phyloP scores from a whole-genome alignment of 37 sponge, comb jelly and placozoan genomes.

The Ephydatia muelleri region DNA sequence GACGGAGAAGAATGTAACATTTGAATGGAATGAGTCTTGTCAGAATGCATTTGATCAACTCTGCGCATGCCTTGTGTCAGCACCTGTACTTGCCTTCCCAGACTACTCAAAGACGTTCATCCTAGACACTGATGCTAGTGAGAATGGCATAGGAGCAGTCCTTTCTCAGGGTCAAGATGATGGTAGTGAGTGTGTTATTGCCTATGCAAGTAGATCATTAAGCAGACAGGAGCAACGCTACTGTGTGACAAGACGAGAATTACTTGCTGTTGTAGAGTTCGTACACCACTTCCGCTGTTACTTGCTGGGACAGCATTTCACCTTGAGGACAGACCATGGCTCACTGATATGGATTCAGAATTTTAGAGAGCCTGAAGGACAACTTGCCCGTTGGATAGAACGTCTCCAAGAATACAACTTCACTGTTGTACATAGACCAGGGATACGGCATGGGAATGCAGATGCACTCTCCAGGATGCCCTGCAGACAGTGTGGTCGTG shows the following conservation, averaged over 20 bases:
- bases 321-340: slow-evolving; percentile 25
- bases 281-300: slow-evolving; percentile 17
- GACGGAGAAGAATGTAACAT: slow-evolving; percentile 18
- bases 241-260: slow-evolving; percentile 30
- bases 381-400: slow-evolving; percentile 30
- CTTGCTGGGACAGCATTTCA: slow-evolving; percentile 13
- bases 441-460: slow-evolving; percentile 1
- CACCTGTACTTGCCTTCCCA: slow-evolving; percentile 34
- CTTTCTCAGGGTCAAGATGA: slow-evolving; percentile 34
- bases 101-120: slow-evolving; percentile 21
- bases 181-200: slow-evolving; percentile 33
- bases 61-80: slow-evolving; percentile 10
- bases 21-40: slow-evolving; percentile 25
- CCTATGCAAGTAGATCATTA: slow-evolving; percentile 2
- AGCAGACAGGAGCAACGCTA: slow-evolving; percentile 8
- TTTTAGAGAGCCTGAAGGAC: slow-evolving; percentile 24
- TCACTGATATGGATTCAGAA: slow-evolving; percentile 19
- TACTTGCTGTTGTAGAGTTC: slow-evolving; percentile 21
- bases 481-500: slow-evolving; percentile 14
- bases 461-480: slow-evolving; percentile 11
- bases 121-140: slow-evolving; percentile 56
- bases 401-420: neutral
- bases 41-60: slow-evolving; percentile 37
- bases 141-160: slow-evolving; percentile 46
- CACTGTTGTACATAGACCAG: neutral